Evolutionary conservation across 1,140 invertebrate genomes (phyloP).

Genomic region (Teleopsis dalmanni): DNA sequence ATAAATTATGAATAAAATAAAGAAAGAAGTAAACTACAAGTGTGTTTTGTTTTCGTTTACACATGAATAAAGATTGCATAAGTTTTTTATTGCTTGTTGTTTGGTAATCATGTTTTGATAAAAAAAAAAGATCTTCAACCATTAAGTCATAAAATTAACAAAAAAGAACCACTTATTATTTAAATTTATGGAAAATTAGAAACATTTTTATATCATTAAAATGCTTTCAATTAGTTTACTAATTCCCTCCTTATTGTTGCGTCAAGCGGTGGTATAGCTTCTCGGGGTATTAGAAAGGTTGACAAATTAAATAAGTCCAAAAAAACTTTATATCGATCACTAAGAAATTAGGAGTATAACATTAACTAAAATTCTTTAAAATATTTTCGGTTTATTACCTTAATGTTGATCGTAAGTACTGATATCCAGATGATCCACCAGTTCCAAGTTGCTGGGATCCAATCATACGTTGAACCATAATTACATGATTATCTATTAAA

Average conservation of each 20-base stretch:
- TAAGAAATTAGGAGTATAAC: slow-evolving; percentile 44
- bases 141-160: no score
- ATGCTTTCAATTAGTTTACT: slow-evolving; percentile 26
- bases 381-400: slow-evolving; percentile 55
- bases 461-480: slow-evolving; percentile 99
- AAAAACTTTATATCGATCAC: slow-evolving; percentile 98
- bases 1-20: no score
- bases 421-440: slow-evolving; percentile 96
- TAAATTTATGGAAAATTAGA: no score
- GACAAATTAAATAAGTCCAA: slow-evolving; percentile 96
- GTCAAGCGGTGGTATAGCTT: slow-evolving; percentile 82
- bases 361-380: background rate
- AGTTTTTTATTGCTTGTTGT: no score
- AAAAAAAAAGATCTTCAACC: no score
- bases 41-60: no score
- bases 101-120: no score
- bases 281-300: slow-evolving; percentile 87
- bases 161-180: no score
- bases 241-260: slow-evolving; percentile 50
- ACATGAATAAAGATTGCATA: no score
- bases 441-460: slow-evolving; percentile 94
- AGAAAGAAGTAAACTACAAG: no score
- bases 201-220: no score
- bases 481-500: slow-evolving; percentile 87
- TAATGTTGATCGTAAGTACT: slow-evolving; percentile 94